These are phyloP conservation scores for Spodoptera exigua DNA, from an alignment of 2,888 invertebrate genomes.

Conservation along the genomic window DNA sequence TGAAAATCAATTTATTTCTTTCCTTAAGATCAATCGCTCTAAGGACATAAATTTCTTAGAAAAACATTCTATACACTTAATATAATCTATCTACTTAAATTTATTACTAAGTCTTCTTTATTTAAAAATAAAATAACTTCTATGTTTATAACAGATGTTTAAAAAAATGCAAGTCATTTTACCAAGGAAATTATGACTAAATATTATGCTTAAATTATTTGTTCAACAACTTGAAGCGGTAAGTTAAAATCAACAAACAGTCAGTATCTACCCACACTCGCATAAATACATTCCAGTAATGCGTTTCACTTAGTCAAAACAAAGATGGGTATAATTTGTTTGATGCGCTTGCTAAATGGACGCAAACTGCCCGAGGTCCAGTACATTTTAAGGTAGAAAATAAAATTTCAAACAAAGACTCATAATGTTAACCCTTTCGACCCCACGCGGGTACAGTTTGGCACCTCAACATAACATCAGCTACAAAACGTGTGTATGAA, in stretches of 20 bases:
- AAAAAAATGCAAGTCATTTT: background rate
- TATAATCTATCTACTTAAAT: no score
- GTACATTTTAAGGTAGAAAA: conserved; percentile 71
- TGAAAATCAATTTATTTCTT: no score
- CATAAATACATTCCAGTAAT: conserved; percentile 48
- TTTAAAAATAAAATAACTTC: background rate
- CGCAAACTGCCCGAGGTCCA: conserved; percentile 68
- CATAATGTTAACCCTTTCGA: conserved; percentile 79
- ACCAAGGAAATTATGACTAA: conserved; percentile 18
- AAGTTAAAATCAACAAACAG: conserved; percentile 45
- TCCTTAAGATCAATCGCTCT: no score
- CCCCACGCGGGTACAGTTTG: conserved; percentile 71
- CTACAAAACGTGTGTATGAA: conserved; percentile 63
- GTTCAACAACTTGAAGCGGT: conserved; percentile 43
- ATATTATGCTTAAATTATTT: conserved; percentile 44
- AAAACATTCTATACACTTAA: no score
- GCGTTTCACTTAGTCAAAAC: conserved; percentile 67
- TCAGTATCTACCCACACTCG: conserved; percentile 52
- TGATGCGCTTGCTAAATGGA: conserved; percentile 67
- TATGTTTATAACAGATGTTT: background rate
- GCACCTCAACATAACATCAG: conserved; percentile 67
- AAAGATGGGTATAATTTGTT: conserved; percentile 70
- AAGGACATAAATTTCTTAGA: no score
- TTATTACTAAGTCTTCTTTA: no score
- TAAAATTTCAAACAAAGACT: conserved; percentile 81